A percentile compares a stretch with the other conserved stretches of the same genome.
These are phyloP conservation scores for Oncorhynchus keta DNA, from an alignment of 2,113 vertebrate species.

Conservation along the genomic window DNA sequence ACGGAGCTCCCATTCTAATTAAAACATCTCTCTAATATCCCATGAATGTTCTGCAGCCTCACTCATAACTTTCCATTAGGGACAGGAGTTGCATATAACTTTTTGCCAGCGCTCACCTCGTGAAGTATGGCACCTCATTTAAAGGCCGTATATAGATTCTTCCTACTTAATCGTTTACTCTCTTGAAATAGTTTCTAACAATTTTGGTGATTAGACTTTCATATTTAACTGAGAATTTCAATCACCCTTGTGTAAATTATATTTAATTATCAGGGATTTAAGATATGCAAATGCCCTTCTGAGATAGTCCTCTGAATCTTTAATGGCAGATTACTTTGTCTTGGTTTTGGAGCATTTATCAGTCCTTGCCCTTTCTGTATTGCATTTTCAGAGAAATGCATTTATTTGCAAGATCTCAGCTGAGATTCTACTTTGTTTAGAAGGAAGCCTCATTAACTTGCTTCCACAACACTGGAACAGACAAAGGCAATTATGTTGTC, in stretches of 20 bases:
- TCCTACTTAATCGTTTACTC: neutral
- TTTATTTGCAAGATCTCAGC: too few relatives aligned
- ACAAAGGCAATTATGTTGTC: too few relatives aligned
- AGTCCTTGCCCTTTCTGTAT: too few relatives aligned
- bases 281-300: slow-evolving; percentile 27
- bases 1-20: neutral
- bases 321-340: slow-evolving; percentile 44
- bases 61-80: neutral
- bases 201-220: slow-evolving; percentile 31
- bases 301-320: slow-evolving; percentile 43
- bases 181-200: neutral
- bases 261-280: slow-evolving; percentile 49
- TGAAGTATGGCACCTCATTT: neutral
- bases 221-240: slow-evolving; percentile 52
- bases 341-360: slow-evolving; percentile 8
- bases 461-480: too few relatives aligned
- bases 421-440: too few relatives aligned
- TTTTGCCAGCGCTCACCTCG: neutral
- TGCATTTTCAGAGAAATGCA: too few relatives aligned
- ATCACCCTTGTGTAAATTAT: slow-evolving; percentile 57
- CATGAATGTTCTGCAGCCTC: too few relatives aligned
- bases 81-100: neutral
- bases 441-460: too few relatives aligned
- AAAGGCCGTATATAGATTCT: neutral
- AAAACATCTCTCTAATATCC: neutral